phyloP scores from a whole-genome alignment of 2,797 vertebrate genomes.

The Cichlasoma orientale region DNA sequence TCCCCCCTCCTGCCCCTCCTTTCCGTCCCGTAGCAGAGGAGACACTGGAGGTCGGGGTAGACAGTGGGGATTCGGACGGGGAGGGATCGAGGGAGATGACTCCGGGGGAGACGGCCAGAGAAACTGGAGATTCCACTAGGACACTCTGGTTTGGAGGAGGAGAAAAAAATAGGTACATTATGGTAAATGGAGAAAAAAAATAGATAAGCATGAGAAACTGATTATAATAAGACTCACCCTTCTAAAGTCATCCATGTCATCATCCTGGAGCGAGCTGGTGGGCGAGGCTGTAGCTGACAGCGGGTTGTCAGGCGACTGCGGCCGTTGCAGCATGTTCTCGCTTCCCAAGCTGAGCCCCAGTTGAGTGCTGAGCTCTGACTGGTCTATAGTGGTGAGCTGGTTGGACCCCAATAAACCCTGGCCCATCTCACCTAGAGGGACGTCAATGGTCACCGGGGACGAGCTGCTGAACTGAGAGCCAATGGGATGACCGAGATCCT shows the following conservation, averaged over 20 bases:
- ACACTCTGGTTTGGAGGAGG: slow-evolving; percentile 70
- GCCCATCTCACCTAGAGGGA: slow-evolving; percentile 87
- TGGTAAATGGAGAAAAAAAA: not conserved
- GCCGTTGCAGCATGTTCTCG: slow-evolving; percentile 80
- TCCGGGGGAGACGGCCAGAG: slow-evolving; percentile 70
- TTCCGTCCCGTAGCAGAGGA: slow-evolving; percentile 49
- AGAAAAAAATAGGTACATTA: fast-evolving
- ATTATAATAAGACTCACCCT: slow-evolving; percentile 74
- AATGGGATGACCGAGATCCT: slow-evolving; percentile 90
- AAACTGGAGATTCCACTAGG: slow-evolving; percentile 79
- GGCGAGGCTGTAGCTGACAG: slow-evolving; percentile 87
- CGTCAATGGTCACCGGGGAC: slow-evolving; percentile 91
- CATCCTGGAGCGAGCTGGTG: slow-evolving; percentile 87
- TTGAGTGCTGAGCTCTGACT: slow-evolving; percentile 90
- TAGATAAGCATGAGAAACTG: not conserved
- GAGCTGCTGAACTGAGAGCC: slow-evolving; percentile 90
- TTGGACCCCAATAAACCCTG: slow-evolving; percentile 85
- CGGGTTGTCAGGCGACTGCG: slow-evolving; percentile 85
- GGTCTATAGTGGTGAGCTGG: slow-evolving; percentile 93
- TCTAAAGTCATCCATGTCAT: slow-evolving; percentile 89
- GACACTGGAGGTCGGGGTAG: slow-evolving; percentile 19
- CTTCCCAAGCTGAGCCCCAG: slow-evolving; percentile 89
- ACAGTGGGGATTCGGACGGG: slow-evolving; percentile 56
- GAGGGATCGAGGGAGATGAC: slow-evolving; percentile 77
- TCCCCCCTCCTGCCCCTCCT: slow-evolving; percentile 36